Evolutionary conservation across 1,140 invertebrate species (phyloP).

Genomic region (Phthorimaea operculella): DNA sequence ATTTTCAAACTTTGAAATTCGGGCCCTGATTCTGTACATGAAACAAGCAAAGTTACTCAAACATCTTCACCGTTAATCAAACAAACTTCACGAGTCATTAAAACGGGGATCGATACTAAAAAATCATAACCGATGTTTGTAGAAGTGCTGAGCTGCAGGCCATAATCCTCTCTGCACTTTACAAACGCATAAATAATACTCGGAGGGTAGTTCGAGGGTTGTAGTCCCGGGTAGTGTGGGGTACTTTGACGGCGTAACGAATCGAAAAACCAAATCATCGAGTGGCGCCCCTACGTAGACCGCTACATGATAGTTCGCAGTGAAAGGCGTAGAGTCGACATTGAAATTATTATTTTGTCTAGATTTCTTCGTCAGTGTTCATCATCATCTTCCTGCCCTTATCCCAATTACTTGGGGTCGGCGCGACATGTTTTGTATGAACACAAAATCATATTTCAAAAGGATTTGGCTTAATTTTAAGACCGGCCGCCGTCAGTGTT

Average conservation of each 20-base stretch:
- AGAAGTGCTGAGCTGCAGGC: slow-evolving; percentile 61
- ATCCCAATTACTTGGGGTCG: no score
- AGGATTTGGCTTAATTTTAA: no score
- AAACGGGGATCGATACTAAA: slow-evolving; percentile 48
- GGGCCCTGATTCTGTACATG: no score
- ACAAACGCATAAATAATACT: slow-evolving; percentile 68
- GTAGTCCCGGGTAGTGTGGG: slow-evolving; percentile 50
- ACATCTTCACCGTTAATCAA: no score
- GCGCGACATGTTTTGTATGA: no score
- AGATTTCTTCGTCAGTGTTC: no score
- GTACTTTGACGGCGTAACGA: slow-evolving; percentile 67
- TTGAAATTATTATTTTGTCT: slow-evolving; percentile 6
- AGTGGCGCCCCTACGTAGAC: slow-evolving; percentile 63
- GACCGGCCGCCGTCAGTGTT: no score
- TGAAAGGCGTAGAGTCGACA: slow-evolving; percentile 30
- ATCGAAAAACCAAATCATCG: slow-evolving; percentile 69
- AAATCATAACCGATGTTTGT: slow-evolving; percentile 65
- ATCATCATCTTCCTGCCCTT: no score
- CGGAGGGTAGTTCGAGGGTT: slow-evolving; percentile 63
- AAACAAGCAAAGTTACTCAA: no score
- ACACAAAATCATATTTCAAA: no score
- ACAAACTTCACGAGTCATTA: not conserved
- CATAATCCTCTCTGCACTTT: slow-evolving; percentile 64
- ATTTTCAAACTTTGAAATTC: no score
- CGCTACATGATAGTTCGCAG: slow-evolving; percentile 60